These are phyloP conservation scores for Rhabdomys pumilio DNA, from an alignment of 2,797 vertebrate species.

Conservation along the genomic window DNA sequence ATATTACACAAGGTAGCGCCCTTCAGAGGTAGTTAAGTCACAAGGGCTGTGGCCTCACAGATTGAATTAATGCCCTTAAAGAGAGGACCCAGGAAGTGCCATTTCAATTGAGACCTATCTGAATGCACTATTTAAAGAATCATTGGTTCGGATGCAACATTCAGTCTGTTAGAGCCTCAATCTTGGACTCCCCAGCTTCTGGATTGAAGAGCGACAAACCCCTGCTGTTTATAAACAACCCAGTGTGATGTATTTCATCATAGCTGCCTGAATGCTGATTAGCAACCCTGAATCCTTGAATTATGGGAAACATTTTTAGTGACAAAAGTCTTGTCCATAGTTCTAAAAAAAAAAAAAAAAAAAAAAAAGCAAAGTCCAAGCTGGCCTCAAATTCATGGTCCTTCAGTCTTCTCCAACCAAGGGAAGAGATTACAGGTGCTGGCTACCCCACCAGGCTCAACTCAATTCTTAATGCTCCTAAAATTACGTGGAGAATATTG, in stretches of 20 bases:
- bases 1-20: background rate
- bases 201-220: background rate
- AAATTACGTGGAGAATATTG: slow-evolving; percentile 24
- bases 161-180: background rate
- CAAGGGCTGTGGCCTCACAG: background rate
- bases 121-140: background rate
- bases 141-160: background rate
- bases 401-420: background rate
- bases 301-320: slow-evolving; percentile 59
- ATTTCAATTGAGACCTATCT: background rate
- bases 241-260: background rate
- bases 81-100: background rate
- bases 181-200: background rate
- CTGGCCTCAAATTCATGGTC: background rate
- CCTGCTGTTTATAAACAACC: background rate
- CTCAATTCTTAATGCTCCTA: slow-evolving; percentile 38
- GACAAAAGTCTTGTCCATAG: background rate
- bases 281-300: slow-evolving; percentile 49
- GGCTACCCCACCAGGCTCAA: background rate
- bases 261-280: background rate
- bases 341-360: background rate
- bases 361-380: background rate
- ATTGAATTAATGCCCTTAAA: background rate
- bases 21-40: background rate
- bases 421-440: background rate